Base-by-base conservation (phyloP, 2,888 invertebrate genomes). In the Congeria kusceri region DNA sequence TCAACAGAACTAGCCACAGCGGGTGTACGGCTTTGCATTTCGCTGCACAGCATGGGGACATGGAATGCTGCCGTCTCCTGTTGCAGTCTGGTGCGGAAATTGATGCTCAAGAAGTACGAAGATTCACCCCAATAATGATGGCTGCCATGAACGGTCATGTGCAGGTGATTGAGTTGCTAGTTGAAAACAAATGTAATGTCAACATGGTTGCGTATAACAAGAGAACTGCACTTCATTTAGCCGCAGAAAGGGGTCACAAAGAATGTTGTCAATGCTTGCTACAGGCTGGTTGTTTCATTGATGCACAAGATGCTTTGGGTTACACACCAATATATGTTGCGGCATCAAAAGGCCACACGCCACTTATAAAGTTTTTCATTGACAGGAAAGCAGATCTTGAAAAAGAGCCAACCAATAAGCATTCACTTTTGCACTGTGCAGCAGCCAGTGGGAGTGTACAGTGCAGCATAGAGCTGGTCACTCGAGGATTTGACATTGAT, bases 111-210 rank as follows among this genome's bases (percentile, higher is more conserved):
- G 92, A 93, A 77, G 91, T 91, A 32, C 87, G 91, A 7, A 86
- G 91, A 25, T 92, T 92, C 82, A 90, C 92, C 2, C 92, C 93
- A 2, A 77, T 93, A n/a, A 92, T 92, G 90, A 91, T 92, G 89
- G 92, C 92, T 4, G 88, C 91, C 1, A 80, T 89, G 65, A 90
- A 91, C 68, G 92, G 92, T 1, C 91, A 91, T 74, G 77, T 81
- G 0, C 83, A 85, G 28, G 88, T 90, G n/a, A 88, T 91, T 7
- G 77, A 82, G 32, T 81, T 90, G 20, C 80, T 92, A 39, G 81
- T 92, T 3, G 87, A 87, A 53, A 80, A 85, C 61, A 89, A 89
- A 65, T 90, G 91, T 71, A 90, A 91, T 73, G 87, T 92, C 5
- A 89, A 88, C 67, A 89, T 90, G 88, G 89, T 78, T 3, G 89